phyloP scores from a whole-genome alignment of 2,888 invertebrate genomes.

The Nasonia oneida region DNA sequence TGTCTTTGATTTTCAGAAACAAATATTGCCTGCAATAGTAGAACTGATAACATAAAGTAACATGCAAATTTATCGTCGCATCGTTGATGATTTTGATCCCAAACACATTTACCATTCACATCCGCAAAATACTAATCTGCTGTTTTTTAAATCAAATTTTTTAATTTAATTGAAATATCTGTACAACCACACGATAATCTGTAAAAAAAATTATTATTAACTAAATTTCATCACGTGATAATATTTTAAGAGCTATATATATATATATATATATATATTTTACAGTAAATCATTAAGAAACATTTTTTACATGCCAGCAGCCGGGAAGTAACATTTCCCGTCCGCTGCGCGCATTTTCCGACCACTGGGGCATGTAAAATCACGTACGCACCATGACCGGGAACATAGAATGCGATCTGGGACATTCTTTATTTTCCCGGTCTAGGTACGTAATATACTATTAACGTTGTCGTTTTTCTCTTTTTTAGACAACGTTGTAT shows the following conservation, averaged over 20 bases:
- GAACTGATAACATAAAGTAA: slow-evolving; percentile 69
- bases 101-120: slow-evolving; percentile 79
- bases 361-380: no score
- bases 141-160: slow-evolving; percentile 78
- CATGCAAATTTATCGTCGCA: slow-evolving; percentile 74
- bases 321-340: no score
- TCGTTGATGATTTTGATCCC: slow-evolving; percentile 70
- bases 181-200: slow-evolving; percentile 78
- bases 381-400: no score
- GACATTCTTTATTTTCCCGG: no score
- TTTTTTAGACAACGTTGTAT: no score
- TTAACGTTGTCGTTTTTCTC: no score
- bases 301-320: no score
- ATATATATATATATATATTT: background rate
- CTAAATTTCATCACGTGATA: background rate
- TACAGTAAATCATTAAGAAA: no score
- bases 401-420: no score
- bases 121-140: slow-evolving; percentile 78
- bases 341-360: no score
- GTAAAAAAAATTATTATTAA: slow-evolving; percentile 72
- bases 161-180: slow-evolving; percentile 78
- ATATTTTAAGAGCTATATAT: background rate
- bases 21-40: slow-evolving; percentile 46
- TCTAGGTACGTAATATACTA: no score
- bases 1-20: background rate